A percentile compares a stretch with the other conserved stretches of the same genome.
phyloP scores from a whole-genome alignment of 2,113 vertebrate genomes.

The Trichechus manatus region DNA sequence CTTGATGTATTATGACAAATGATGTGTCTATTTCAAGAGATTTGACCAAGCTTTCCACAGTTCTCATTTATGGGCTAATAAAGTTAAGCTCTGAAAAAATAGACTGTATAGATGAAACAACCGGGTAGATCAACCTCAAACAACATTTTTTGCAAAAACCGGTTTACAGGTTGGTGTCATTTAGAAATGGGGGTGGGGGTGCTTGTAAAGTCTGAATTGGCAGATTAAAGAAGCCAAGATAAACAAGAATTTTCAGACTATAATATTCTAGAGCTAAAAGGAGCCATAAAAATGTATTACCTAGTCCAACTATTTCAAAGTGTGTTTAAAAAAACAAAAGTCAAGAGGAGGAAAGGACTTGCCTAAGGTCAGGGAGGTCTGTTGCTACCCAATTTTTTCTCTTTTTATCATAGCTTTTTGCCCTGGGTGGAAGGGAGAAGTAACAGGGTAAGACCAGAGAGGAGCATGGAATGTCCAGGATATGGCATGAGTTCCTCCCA shows the following conservation, averaged over 20 bases:
- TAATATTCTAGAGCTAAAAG: slow-evolving; percentile 44
- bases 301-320: slow-evolving; percentile 60
- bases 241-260: slow-evolving; percentile 18
- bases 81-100: background rate
- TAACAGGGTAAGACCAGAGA: background rate
- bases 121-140: background rate
- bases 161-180: background rate
- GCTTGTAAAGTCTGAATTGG: background rate
- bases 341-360: background rate
- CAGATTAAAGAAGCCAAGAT: slow-evolving; percentile 37
- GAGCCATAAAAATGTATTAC: slow-evolving; percentile 5
- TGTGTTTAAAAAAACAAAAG: slow-evolving; percentile 58
- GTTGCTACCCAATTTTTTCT: background rate
- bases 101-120: background rate
- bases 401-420: slow-evolving; percentile 4
- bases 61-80: slow-evolving; percentile 6
- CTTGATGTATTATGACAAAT: background rate
- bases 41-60: slow-evolving; percentile 9
- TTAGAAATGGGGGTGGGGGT: background rate
- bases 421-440: background rate
- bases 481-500: slow-evolving; percentile 25
- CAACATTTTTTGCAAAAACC: slow-evolving; percentile 24
- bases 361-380: background rate
- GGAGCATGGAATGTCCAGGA: slow-evolving; percentile 41
- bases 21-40: slow-evolving; percentile 27